phyloP scores from a whole-genome alignment of 2,888 invertebrate genomes.

The Sinopyrophorus schimmeli region DNA sequence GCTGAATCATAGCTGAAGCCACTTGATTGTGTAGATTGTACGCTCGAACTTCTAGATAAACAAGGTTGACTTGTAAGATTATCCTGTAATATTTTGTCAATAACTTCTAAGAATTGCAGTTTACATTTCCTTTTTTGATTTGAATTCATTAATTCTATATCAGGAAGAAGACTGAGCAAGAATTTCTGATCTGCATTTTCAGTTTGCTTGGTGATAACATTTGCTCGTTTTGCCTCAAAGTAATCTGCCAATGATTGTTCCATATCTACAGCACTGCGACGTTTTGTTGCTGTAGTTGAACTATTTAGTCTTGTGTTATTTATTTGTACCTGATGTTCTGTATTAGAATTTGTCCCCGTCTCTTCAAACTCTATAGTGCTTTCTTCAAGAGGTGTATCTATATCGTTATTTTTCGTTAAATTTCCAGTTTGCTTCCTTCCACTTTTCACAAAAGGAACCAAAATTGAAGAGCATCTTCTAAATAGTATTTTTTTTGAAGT shows the following conservation, averaged over 20 bases:
- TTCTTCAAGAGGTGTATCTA: too few relatives aligned
- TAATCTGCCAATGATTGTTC: constrained; percentile 1
- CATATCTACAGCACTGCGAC: too few relatives aligned
- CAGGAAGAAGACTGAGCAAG: too few relatives aligned
- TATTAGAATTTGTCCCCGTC: too few relatives aligned
- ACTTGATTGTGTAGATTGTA: constrained; percentile 3
- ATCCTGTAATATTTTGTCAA: constrained; percentile 1
- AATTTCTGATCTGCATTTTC: constrained; percentile 6
- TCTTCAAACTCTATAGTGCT: too few relatives aligned
- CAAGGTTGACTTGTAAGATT: background rate
- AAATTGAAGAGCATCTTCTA: constrained; percentile 8
- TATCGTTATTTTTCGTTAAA: constrained; percentile 3
- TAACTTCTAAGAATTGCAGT: background rate
- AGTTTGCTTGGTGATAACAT: background rate
- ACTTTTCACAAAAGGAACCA: constrained; percentile 1
- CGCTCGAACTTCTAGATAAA: background rate
- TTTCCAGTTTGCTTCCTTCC: background rate
- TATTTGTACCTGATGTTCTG: too few relatives aligned
- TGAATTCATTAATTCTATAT: too few relatives aligned
- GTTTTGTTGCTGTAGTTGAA: too few relatives aligned
- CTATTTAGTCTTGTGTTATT: too few relatives aligned
- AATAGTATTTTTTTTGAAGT: background rate
- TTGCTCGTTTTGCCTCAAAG: constrained; percentile 1
- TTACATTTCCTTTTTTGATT: constrained; percentile 4
- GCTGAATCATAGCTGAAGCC: background rate